Base-by-base conservation (phyloP, 2,888 invertebrate genomes). In the Amphipoea lucens region DNA sequence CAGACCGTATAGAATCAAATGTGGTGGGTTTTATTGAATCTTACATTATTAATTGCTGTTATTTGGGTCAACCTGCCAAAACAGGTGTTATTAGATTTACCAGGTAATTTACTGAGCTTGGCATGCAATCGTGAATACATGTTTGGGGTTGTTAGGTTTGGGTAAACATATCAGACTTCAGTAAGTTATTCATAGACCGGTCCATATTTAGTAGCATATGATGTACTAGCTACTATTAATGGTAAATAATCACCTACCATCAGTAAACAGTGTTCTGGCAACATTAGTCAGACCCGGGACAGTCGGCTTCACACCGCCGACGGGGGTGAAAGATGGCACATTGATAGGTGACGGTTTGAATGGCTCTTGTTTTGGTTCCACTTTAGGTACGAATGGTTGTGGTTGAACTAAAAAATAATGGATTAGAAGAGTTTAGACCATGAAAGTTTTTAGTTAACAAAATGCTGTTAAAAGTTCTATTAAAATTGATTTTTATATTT, bases 261-360 rank as follows among this genome's bases (percentile, higher is more conserved):
- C 94, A 79, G 93, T 94, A 78, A 97, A 96, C 51, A 96, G 88
- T 40, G 94, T 95, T 76, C 95, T 94, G 3, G 92, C 93, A 5
- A 95, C 95, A 79, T 89, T 91, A 1, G 84, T 77, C 1, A 92
- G 51, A 1, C 88, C 90, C 0, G 93, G 90, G 17, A 90, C 79
- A 4, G 85, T 60, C 3, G 93, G 90, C 67, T 93, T 95, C 4
- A 88, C 76, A 1, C 88, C 92, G 45, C 60, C 87, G 0, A 92
- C 87, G 0, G 95, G 93, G 0, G 93, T 89, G 77, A 93, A 94
- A 0, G 94, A 86, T 5, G 94, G 92, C 40, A 92, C 84, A n/a
- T 78, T 88, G 68, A 91, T 81, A 9, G 89, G 88, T 1, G 89
- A 78, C 14, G 90, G 88, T 69, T 92, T 92, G 0, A 90, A 51